Evolutionary conservation across 2,797 vertebrate species (phyloP).

Genomic region (Leucoraja ocellata): DNA sequence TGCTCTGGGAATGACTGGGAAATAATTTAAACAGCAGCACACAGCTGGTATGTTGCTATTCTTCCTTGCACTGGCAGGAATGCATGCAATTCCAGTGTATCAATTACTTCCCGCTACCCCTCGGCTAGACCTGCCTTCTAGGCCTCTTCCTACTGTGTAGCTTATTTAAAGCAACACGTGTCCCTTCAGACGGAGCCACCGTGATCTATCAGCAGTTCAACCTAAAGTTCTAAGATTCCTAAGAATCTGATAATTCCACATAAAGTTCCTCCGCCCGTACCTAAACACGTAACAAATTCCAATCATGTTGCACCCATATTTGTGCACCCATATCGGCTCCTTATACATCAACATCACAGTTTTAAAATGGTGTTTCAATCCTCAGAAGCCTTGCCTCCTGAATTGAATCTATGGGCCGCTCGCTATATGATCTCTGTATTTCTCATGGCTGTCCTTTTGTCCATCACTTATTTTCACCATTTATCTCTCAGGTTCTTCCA

Average conservation of each 20-base stretch:
- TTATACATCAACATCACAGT: not conserved
- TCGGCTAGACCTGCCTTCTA: not conserved
- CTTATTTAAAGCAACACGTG: not conserved
- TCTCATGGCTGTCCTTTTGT: not conserved
- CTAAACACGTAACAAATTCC: not conserved
- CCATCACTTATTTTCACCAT: not conserved
- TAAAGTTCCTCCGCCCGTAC: not conserved
- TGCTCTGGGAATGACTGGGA: conserved; percentile 36
- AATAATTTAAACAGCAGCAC: conserved; percentile 47
- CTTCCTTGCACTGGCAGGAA: conserved; percentile 23
- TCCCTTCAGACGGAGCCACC: not conserved
- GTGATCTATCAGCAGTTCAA: not conserved
- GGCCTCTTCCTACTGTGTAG: not conserved
- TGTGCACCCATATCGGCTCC: too few relatives aligned
- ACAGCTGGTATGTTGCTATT: conserved; percentile 45
- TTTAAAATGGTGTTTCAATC: not conserved
- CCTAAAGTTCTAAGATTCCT: not conserved
- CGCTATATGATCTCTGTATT: not conserved
- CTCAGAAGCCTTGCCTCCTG: not conserved
- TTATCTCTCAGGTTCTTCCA: not conserved
- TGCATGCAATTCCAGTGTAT: not conserved
- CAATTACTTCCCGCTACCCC: not conserved
- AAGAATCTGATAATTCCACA: not conserved
- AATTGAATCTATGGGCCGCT: not conserved
- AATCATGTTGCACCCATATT: not conserved